A percentile compares a stretch with the other conserved stretches of the same genome.
Evolutionary conservation across 2,888 invertebrate species (phyloP).

Genomic region (Pandemis cinnamomeana): DNA sequence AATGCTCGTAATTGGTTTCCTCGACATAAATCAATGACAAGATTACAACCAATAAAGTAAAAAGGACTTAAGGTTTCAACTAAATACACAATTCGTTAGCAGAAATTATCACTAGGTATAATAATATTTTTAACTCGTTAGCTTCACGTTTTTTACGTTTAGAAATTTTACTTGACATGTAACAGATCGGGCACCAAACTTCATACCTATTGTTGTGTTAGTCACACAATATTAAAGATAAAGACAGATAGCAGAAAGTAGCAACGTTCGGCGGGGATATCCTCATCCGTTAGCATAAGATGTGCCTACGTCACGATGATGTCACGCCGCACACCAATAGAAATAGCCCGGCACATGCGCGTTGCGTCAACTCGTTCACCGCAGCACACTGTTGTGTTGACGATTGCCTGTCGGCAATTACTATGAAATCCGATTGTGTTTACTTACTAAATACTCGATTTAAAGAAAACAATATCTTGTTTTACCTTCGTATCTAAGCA

Average conservation of each 20-base stretch:
- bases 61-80: not conserved
- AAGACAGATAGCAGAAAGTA: constrained; percentile 40
- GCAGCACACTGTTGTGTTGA: constrained; percentile 57
- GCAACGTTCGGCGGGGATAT: constrained; percentile 65
- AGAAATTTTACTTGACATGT: constrained; percentile 20
- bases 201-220: constrained; percentile 24
- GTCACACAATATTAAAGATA: constrained; percentile 39
- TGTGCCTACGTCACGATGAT: constrained; percentile 78
- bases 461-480: not conserved
- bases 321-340: constrained; percentile 78
- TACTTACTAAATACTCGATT: not conserved
- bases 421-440: constrained; percentile 19
- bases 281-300: constrained; percentile 73
- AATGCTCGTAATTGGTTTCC: constrained; percentile 18
- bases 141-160: not conserved
- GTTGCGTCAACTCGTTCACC: constrained; percentile 73
- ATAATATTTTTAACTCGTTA: not conserved
- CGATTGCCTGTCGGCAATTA: constrained; percentile 53
- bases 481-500: not conserved
- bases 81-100: not conserved
- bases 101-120: not conserved
- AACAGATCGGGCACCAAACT: constrained; percentile 15
- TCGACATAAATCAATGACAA: constrained; percentile 9
- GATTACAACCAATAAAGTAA: not conserved
- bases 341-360: constrained; percentile 79